Base-by-base conservation (phyloP, 2,797 vertebrate species). In the Eutrigla gurnardus region DNA sequence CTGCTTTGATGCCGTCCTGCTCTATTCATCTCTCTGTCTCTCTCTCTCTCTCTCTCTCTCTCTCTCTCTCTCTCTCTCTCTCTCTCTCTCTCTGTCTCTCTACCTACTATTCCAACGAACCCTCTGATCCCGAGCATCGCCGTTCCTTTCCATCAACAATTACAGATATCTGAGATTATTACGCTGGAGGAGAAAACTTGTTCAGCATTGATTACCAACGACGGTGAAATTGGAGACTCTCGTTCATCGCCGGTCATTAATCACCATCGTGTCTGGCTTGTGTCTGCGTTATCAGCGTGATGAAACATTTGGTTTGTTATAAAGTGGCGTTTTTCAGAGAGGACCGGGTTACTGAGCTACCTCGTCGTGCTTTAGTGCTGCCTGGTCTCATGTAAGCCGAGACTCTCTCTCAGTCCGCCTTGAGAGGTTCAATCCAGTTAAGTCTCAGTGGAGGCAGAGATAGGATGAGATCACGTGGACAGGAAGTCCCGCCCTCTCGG, bases 121-220 rank as follows among this genome's bases (percentile, higher is more conserved):
- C 61, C 15, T 79, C 80, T 81, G 81, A 86, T 85, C 71, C 79
- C 40, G 45, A 57, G 62, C 89, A 79, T 86, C 81, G 77, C 73
- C 78, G 88, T 84, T 81, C 67, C 81, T 92, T 90, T 91, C 73
- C 77, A 83, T 93, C 88, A 90, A 73, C 74, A 80, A 86, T 90
- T 91, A 91, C 65, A 89, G 68, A 83, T 72, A 81, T 84, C 50
- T 70, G 53, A 81, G 77, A 81, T 78, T 68, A 83, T 82, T 75
- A 77, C 53, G 37, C 40, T 75, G 46, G 35, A 58, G 65, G 61
- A 73, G 59, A 80, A 78, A 75, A 79, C 50, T 59, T 74, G 65
- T 54, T 73, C 65, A 47, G 74, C 66, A 86, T 80, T 83, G 79
- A 86, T 84, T 84, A 65, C 25, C 61, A 75, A 35, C 79, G 75